Evolutionary conservation across 2,113 vertebrate species (phyloP).

Genomic region (Tringa solitaria): DNA sequence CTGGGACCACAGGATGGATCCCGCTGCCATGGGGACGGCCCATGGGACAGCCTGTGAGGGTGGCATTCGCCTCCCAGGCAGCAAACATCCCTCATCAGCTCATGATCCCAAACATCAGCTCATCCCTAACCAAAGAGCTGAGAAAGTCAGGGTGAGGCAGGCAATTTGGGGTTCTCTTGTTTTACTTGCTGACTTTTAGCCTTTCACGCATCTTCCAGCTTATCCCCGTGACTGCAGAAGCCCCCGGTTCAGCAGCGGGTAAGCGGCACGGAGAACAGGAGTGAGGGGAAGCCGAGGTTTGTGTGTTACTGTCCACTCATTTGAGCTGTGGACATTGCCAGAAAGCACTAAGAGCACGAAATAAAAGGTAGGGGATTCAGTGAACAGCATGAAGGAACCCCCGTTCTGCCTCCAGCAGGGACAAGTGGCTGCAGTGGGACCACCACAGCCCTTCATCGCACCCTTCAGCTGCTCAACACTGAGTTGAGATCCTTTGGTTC

Average conservation of each 20-base stretch:
- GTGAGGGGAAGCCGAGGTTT: neutral
- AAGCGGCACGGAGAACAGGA: neutral
- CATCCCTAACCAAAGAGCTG: neutral
- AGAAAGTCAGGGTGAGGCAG: neutral
- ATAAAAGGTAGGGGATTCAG: neutral
- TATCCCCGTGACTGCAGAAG: neutral
- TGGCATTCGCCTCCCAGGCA: neutral
- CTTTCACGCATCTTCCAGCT: neutral
- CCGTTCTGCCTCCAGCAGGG: neutral
- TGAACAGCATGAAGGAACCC: neutral
- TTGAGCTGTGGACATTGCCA: neutral
- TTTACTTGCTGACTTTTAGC: neutral
- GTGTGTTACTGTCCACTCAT: neutral
- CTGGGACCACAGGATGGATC: fast-evolving
- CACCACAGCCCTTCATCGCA: neutral
- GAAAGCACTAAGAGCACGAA: neutral
- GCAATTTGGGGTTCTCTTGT: neutral
- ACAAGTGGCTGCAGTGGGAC: too few relatives aligned
- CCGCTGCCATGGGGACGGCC: neutral
- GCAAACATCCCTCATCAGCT: too few relatives aligned
- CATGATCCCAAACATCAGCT: neutral
- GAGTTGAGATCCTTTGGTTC: neutral
- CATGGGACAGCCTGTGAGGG: neutral
- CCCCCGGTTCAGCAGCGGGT: neutral
- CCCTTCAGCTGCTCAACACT: neutral